A percentile compares a stretch with the other conserved stretches of the same genome.
phyloP scores from a whole-genome alignment of 2,113 vertebrate genomes.

The Hassar affinis region DNA sequence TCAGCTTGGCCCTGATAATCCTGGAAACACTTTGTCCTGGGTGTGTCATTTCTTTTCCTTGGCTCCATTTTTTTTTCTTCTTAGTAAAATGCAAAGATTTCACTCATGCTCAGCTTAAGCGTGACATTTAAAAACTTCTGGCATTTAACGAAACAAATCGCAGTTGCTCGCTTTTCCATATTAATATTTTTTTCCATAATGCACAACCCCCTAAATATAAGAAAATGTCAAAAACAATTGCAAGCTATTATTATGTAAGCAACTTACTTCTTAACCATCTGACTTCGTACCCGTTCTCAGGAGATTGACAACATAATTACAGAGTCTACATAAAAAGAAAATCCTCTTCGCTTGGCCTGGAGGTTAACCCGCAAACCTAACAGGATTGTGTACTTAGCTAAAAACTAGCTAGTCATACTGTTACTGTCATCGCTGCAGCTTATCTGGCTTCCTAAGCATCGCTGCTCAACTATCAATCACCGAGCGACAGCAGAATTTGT shows the following conservation, averaged over 20 bases:
- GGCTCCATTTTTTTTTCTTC: too few species aligned
- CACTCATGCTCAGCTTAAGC: neutral
- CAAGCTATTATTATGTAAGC: conserved; percentile 4
- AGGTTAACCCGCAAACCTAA: neutral
- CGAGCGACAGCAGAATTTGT: neutral
- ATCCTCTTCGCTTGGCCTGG: neutral
- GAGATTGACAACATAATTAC: neutral
- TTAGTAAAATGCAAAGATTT: neutral
- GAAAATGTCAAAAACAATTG: conserved; percentile 23
- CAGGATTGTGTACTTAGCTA: too few species aligned
- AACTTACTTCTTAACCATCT: neutral
- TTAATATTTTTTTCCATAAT: neutral
- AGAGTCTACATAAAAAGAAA: neutral
- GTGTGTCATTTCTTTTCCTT: neutral
- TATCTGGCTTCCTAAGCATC: neutral
- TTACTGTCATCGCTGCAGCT: neutral
- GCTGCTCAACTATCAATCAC: neutral
- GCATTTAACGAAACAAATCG: neutral
- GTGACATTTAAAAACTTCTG: conserved; percentile 19
- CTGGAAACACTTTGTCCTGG: neutral
- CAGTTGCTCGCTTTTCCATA: neutral
- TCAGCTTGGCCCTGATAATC: neutral
- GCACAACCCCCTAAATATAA: neutral
- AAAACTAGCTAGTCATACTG: neutral
- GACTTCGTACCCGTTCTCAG: neutral